phyloP scores from a whole-genome alignment of 30 jellyfish, hydroid and myxozoan species.

The Haliclystus octoradiatus region DNA sequence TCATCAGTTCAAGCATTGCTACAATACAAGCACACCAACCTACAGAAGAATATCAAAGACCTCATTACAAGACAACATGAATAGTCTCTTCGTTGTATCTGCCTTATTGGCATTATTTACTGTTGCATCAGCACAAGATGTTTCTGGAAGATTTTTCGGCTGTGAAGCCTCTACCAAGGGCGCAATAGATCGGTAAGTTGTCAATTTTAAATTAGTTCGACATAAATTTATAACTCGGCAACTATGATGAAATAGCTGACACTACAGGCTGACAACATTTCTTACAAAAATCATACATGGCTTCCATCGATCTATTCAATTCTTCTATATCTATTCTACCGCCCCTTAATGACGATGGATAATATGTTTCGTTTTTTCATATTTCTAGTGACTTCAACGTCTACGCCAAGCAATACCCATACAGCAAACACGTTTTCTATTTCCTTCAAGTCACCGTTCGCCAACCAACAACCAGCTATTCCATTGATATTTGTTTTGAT shows the following conservation, averaged over 20 bases:
- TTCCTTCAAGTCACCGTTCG: not conserved
- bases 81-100: not conserved
- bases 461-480: not conserved
- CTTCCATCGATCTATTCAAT: too few relatives aligned
- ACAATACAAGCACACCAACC: not conserved
- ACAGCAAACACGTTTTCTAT: not conserved
- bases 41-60: not conserved
- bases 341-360: too few relatives aligned
- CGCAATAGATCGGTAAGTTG: not conserved
- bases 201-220: not conserved
- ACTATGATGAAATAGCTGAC: not conserved
- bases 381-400: not conserved
- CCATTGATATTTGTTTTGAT: not conserved
- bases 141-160: not conserved
- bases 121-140: not conserved
- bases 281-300: too few relatives aligned
- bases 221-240: not conserved
- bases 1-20: not conserved
- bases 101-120: not conserved
- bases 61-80: not conserved
- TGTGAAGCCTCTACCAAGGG: not conserved
- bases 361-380: too few relatives aligned
- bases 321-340: too few relatives aligned
- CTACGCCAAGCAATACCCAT: conserved; percentile 1
- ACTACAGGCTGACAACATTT: too few relatives aligned